These are phyloP conservation scores for Craniophora ligustri DNA, from an alignment of 2,888 invertebrate species.

Conservation along the genomic window DNA sequence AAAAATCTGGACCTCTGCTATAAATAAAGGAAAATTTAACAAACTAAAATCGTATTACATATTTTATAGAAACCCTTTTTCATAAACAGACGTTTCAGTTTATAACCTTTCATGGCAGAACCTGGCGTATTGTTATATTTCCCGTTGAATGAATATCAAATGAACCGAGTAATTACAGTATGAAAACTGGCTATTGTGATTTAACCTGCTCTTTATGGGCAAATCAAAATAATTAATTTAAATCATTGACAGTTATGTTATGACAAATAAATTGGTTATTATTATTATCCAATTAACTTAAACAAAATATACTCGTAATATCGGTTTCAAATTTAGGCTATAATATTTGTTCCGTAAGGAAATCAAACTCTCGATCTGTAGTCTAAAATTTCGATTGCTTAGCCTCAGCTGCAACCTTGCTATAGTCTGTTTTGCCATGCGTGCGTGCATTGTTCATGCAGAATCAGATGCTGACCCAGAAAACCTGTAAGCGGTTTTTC, in stretches of 20 bases:
- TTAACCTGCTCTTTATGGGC: constrained; percentile 6
- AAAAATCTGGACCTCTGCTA: no score
- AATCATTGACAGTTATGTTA: not conserved
- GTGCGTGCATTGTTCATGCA: no score
- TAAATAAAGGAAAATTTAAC: constrained; percentile 12
- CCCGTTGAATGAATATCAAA: constrained; percentile 45
- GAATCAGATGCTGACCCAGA: no score
- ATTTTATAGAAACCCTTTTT: constrained; percentile 36
- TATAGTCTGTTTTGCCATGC: no score
- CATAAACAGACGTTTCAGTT: constrained; percentile 35
- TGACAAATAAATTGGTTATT: constrained; percentile 1
- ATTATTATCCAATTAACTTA: no score
- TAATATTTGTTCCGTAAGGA: no score
- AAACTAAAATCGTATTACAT: constrained; percentile 25
- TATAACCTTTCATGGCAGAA: constrained; percentile 41
- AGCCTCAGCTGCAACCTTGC: no score
- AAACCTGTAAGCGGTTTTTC: no score
- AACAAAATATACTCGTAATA: no score
- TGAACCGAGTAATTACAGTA: constrained; percentile 43
- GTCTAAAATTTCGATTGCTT: no score
- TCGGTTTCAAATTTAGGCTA: no score
- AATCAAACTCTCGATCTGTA: no score
- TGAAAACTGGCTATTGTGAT: constrained; percentile 26
- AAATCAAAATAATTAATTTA: constrained; percentile 8
- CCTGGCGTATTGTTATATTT: constrained; percentile 39